phyloP scores from a whole-genome alignment of 1,140 invertebrate genomes.

The Matsumurasca onukii region DNA sequence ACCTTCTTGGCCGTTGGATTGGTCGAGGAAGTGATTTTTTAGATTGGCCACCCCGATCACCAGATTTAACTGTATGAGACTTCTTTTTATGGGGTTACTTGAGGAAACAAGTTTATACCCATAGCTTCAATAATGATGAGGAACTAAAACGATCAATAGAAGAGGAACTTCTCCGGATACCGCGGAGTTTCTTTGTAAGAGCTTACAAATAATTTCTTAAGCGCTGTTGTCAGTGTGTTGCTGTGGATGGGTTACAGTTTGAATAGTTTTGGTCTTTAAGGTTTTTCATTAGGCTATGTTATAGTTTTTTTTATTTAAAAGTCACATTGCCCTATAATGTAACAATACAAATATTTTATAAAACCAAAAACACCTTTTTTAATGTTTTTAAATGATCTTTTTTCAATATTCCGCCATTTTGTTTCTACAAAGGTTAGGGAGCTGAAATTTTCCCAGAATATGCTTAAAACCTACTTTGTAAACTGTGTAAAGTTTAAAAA shows the following conservation, averaged over 20 bases:
- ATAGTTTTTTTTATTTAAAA: slow-evolving; percentile 7
- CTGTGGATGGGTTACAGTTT: slow-evolving; percentile 8
- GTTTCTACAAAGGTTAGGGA: slow-evolving; percentile 24
- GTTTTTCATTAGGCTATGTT: slow-evolving; percentile 12
- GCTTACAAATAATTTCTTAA: slow-evolving; percentile 5
- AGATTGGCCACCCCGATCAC: slow-evolving; percentile 16
- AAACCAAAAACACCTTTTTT: slow-evolving; percentile 13
- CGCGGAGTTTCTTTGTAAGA: slow-evolving; percentile 17
- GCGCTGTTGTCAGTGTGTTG: slow-evolving; percentile 13
- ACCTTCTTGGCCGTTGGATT: slow-evolving; percentile 21
- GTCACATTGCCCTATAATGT: neutral
- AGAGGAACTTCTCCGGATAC: slow-evolving; percentile 16
- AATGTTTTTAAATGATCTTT: slow-evolving; percentile 8
- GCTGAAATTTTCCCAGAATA: neutral
- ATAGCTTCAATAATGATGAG: slow-evolving; percentile 24
- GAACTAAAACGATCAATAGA: slow-evolving; percentile 23
- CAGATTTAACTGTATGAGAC: slow-evolving; percentile 18
- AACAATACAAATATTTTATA: slow-evolving; percentile 12
- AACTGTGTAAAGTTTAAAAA: no score
- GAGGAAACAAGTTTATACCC: slow-evolving; percentile 14
- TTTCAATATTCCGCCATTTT: slow-evolving; percentile 14
- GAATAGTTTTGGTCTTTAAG: slow-evolving; percentile 19
- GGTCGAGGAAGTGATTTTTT: slow-evolving; percentile 28
- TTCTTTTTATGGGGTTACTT: slow-evolving; percentile 11
- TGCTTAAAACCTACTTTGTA: neutral